Conservation (phyloP, 64 coral and sea anemone genomes). For the Montipora foliosa region DNA sequence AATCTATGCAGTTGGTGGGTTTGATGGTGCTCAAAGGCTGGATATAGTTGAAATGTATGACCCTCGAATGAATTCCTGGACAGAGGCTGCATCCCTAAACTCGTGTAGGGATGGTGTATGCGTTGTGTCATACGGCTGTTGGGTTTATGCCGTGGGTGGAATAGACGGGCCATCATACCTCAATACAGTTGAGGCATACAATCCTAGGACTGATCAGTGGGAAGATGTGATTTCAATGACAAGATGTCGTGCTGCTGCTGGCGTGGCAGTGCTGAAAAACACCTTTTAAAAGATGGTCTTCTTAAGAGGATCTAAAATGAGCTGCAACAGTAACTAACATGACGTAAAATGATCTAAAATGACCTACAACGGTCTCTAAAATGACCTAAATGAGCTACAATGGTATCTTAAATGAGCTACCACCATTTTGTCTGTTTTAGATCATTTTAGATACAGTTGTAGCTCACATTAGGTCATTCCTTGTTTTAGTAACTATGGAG, state of each 20-base stretch:
- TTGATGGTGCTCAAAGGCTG: conserved; percentile 95
- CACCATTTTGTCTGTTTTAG: no score
- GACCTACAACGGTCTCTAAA: no score
- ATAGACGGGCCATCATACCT: conserved; percentile 99
- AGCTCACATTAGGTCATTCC: no score
- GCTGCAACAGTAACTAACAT: no score
- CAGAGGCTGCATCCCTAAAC: conserved; percentile 86
- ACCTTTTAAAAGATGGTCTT: conserved; percentile 3
- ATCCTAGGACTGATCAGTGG: conserved; percentile 89
- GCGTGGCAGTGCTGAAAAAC: conserved; percentile 79
- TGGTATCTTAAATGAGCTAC: no score
- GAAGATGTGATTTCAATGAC: conserved; percentile 88
- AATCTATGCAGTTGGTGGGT: conserved; percentile 94
- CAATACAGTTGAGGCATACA: conserved; percentile 95
- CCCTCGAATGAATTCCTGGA: conserved; percentile 94
- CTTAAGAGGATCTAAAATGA: neutral
- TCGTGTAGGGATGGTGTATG: conserved; percentile 99
- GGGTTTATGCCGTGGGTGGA: conserved; percentile 97
- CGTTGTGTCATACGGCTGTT: conserved; percentile 92
- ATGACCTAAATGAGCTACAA: no score
- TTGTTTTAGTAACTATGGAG: no score
- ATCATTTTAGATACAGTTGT: no score
- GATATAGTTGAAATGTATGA: conserved; percentile 99
- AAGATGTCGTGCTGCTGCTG: conserved; percentile 94
- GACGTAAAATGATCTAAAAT: no score